Evolutionary conservation across 1,140 invertebrate species (phyloP).

Genomic region (Drosophila subobscura): DNA sequence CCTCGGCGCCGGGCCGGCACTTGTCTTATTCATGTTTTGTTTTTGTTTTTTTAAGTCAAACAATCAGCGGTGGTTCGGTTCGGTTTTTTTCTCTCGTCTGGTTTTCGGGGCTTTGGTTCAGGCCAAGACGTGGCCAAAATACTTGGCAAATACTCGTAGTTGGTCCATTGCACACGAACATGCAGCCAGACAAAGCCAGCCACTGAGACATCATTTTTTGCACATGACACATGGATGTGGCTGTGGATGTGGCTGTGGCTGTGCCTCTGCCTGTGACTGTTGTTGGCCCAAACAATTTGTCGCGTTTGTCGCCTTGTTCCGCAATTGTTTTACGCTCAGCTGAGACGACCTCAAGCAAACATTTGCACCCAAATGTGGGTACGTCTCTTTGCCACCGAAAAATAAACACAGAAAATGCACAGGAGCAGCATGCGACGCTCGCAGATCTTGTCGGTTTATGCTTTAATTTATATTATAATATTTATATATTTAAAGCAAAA

Average conservation of each 20-base stretch:
- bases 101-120: neutral
- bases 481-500: neutral
- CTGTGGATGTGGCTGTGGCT: neutral
- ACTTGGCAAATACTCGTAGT: conserved; percentile 8
- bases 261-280: neutral
- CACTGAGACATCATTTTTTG: neutral
- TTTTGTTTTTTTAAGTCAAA: neutral
- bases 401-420: conserved; percentile 4
- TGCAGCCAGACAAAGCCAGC: conserved; percentile 19
- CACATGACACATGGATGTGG: too few species aligned
- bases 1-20: conserved; percentile 27
- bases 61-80: too few species aligned
- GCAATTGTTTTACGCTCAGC: conserved; percentile 64
- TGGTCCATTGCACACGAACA: conserved; percentile 23
- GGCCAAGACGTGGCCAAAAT: conserved; percentile 2
- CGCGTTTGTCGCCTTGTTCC: conserved; percentile 53
- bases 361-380: conserved; percentile 32
- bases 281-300: conserved; percentile 55
- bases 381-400: conserved; percentile 7
- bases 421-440: too few species aligned
- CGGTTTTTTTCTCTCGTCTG: too few species aligned
- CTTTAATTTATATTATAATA: neutral
- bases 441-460: too few species aligned
- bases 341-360: conserved; percentile 26
- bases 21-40: conserved; percentile 31